Percentiles rank a stretch among this genome's conserved stretches.
phyloP scores from a whole-genome alignment of 1,140 invertebrate species.

The Atta cephalotes region DNA sequence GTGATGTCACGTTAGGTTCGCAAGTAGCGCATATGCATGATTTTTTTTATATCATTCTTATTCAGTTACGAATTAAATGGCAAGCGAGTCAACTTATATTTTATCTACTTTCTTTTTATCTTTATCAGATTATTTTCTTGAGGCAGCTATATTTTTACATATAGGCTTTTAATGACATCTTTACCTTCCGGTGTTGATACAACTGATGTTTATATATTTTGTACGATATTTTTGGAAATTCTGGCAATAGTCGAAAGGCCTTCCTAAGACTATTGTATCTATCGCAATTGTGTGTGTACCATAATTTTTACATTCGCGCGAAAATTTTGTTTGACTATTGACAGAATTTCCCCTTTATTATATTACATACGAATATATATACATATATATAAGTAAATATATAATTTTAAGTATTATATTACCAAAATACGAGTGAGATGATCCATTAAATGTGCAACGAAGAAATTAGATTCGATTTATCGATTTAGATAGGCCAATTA shows the following conservation, averaged over 20 bases:
- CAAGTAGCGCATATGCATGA: constrained; percentile 41
- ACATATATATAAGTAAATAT: constrained; percentile 45
- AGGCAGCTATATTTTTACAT: constrained; percentile 44
- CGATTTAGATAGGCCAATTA: constrained; percentile 74
- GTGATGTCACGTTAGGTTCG: constrained; percentile 74
- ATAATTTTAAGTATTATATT: constrained; percentile 59
- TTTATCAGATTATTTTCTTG: not conserved
- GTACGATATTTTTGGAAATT: constrained; percentile 58
- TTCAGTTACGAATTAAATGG: constrained; percentile 69
- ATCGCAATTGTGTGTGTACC: constrained; percentile 39
- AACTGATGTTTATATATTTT: constrained; percentile 38
- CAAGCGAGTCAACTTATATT: constrained; percentile 9
- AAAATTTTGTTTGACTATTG: constrained; percentile 57
- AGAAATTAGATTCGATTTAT: constrained; percentile 81
- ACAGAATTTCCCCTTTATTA: constrained; percentile 40
- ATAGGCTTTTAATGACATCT: not conserved
- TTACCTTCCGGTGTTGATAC: constrained; percentile 40
- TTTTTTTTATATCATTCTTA: constrained; percentile 70
- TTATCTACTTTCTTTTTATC: constrained; percentile 52
- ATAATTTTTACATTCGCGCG: constrained; percentile 63
- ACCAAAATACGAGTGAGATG: constrained; percentile 81
- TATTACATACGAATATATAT: constrained; percentile 51
- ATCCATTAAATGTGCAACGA: constrained; percentile 84
- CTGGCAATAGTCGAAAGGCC: constrained; percentile 29
- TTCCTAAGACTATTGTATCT: constrained; percentile 45